Conservation (phyloP, 2,888 invertebrate species). For the Neoitamus cyanurus region DNA sequence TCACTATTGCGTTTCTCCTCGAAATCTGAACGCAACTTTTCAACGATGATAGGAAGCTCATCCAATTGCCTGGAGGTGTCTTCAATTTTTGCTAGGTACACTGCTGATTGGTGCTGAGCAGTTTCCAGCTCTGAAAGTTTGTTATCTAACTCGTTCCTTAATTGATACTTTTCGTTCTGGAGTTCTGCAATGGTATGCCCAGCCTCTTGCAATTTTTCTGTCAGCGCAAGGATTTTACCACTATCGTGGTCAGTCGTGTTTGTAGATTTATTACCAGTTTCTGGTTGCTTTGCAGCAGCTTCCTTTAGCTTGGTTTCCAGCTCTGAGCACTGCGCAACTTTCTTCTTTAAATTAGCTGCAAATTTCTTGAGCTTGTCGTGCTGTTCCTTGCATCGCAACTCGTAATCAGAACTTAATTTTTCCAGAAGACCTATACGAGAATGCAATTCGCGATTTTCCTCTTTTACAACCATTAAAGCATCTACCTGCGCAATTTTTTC, state of each 20-base stretch:
- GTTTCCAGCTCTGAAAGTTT: not conserved
- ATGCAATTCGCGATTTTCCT: slow-evolving; percentile 63
- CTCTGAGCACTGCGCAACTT: slow-evolving; percentile 73
- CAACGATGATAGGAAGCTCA: slow-evolving; percentile 26
- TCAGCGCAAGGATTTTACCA: not conserved
- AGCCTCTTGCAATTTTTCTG: not conserved
- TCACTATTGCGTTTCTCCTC: slow-evolving; percentile 42
- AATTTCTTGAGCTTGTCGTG: slow-evolving; percentile 83
- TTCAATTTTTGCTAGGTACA: not conserved
- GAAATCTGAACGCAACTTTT: slow-evolving; percentile 1
- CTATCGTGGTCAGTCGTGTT: not conserved
- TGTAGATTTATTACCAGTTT: not conserved
- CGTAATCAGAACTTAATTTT: slow-evolving; percentile 66
- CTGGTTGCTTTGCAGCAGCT: not conserved
- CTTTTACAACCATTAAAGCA: slow-evolving; percentile 55
- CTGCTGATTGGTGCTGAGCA: not conserved
- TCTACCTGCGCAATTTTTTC: slow-evolving; percentile 49
- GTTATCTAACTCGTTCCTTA: not conserved
- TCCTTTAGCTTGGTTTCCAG: slow-evolving; percentile 69
- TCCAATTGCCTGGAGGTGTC: slow-evolving; percentile 51
- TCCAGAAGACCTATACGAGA: slow-evolving; percentile 63
- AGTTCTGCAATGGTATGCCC: not conserved
- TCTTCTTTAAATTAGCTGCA: slow-evolving; percentile 81
- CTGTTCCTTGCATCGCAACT: slow-evolving; percentile 75
- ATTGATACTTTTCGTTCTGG: not conserved